Percentiles rank a stretch among this genome's conserved stretches.
Conservation (phyloP, 2,797 vertebrate species). For the Danio albolineatus region DNA sequence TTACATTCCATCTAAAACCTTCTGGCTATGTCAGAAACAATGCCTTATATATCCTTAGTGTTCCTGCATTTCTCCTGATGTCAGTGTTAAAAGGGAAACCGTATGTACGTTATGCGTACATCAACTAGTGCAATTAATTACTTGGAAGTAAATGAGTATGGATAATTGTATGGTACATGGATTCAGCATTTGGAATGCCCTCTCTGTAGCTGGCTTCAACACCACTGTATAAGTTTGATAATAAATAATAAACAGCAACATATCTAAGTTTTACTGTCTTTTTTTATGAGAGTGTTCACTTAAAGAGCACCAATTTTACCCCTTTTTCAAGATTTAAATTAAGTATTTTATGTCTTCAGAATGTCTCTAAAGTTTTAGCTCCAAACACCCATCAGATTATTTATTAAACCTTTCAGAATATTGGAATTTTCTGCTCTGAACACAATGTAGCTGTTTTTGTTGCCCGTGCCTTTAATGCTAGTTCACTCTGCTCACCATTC, state of each 20-base stretch:
- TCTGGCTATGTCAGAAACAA: conserved; percentile 71
- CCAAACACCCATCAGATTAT: no score
- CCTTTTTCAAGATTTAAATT: no score
- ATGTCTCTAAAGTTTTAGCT: no score
- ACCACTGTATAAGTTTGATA: conserved; percentile 75
- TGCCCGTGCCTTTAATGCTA: no score
- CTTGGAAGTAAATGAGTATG: conserved; percentile 79
- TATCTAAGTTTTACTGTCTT: conserved; percentile 60
- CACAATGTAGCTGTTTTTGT: no score
- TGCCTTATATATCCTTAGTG: conserved; percentile 72
- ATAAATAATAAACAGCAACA: conserved; percentile 89
- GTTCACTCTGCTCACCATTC: no score
- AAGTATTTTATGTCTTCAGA: no score
- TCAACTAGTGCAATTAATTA: conserved; percentile 86
- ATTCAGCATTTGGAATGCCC: conserved; percentile 68
- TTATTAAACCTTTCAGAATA: no score
- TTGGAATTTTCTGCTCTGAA: no score
- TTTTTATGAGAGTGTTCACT: neutral
- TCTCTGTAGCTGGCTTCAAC: conserved; percentile 74
- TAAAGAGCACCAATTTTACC: no score
- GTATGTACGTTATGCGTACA: conserved; percentile 78
- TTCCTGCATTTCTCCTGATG: conserved; percentile 48
- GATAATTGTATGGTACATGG: conserved; percentile 72
- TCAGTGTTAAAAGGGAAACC: conserved; percentile 88
- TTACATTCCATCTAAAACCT: conserved; percentile 77